Evolutionary conservation across 2,113 vertebrate genomes (phyloP), one percentile per base, ranked within the genome.

Genomic region (Pogonocichla stellata): DNA sequence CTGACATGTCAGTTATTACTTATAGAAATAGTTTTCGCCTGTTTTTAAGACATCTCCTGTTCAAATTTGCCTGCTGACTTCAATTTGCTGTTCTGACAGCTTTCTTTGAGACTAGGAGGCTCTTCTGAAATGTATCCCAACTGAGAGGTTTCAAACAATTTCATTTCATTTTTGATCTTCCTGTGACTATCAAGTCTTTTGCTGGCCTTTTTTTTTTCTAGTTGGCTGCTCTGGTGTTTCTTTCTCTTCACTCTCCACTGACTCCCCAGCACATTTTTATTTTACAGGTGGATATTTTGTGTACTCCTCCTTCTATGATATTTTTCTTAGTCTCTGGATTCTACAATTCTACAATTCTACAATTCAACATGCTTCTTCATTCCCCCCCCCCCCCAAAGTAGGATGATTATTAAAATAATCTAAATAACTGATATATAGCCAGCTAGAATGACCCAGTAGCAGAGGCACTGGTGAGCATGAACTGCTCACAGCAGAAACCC

Each of bases 51-150:
- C 16, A 29, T 23, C 18, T 77, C 22, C 54, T 83, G 62, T 56
- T 87, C 42, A 74, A 31, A 74, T 94, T 92, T 93, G 58, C 53
- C 75, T 87, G 47, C 50, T 90, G 72, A 85, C n/a, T 84, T 91
- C 53, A 60, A 58, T 73, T 64, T 64, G 43, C 26, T 12, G 10
- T 67, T 80, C 80, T 91, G 53, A 75, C 75, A 53, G 80, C 47
- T 95, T 95, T 72, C 80, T 75, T 62, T 54, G 31, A 42, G 60
- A 86, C 73, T 73, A 70, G 73, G 71, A 77, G 67, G 56, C 71
- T 96, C 17, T 92, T 85, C 86, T 94, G 47, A 64, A 82, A 24
- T 31, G 36, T 77, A 65, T 88, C 87, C 48, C 75, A 92, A 0
- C 19, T 72, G 56, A 88, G 50, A 51, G 70, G n/a, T 69, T 92